These are phyloP conservation scores for Agelaius tricolor DNA, from an alignment of 2,113 vertebrate species.

Conservation along the genomic window DNA sequence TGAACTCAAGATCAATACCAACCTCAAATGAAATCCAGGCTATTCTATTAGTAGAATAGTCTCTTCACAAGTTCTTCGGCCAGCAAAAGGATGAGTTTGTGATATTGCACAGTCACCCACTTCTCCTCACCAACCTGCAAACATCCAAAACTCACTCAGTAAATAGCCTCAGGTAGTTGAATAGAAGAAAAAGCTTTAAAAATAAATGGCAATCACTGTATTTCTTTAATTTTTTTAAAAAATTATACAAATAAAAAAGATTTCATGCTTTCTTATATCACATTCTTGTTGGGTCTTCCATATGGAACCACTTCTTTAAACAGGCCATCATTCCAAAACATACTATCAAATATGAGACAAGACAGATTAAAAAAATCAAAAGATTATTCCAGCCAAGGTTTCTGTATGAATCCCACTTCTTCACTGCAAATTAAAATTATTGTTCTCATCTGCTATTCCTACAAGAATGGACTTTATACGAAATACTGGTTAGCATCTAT, in stretches of 20 bases:
- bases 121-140: background rate
- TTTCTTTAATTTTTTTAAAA: background rate
- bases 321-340: background rate
- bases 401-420: background rate
- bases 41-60: background rate
- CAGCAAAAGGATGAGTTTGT: background rate
- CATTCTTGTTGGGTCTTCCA: background rate
- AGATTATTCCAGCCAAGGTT: background rate
- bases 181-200: background rate
- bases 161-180: background rate
- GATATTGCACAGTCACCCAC: background rate
- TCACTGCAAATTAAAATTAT: background rate
- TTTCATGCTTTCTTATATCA: background rate
- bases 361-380: background rate
- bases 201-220: background rate
- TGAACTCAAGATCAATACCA: background rate
- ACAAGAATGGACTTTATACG: background rate
- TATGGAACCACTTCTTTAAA: background rate
- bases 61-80: background rate
- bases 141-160: background rate
- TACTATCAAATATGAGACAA: background rate
- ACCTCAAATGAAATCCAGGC: background rate
- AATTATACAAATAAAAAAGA: background rate
- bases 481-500: background rate
- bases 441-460: background rate